phyloP scores from a whole-genome alignment of 2,113 vertebrate species.

The Ailurus styani region DNA sequence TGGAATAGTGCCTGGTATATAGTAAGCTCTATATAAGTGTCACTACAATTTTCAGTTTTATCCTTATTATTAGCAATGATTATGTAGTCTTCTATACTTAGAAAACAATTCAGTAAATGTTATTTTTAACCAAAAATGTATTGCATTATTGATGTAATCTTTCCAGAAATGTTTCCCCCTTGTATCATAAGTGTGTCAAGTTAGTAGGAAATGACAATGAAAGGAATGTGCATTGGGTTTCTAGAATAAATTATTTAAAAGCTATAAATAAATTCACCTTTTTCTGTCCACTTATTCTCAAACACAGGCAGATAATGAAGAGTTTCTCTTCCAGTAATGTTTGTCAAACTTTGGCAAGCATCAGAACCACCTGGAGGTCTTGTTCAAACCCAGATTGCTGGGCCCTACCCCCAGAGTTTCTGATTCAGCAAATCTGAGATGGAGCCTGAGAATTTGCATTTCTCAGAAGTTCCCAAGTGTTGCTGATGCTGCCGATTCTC shows the following conservation, averaged over 20 bases:
- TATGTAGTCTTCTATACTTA: neutral
- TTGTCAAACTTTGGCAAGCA: neutral
- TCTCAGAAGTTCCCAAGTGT: neutral
- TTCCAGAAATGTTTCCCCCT: neutral
- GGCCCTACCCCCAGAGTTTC: neutral
- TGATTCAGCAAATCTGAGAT: neutral
- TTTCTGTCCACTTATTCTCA: neutral
- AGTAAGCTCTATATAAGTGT: neutral
- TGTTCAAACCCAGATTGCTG: neutral
- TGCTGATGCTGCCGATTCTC: neutral
- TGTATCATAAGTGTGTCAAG: conserved; percentile 5
- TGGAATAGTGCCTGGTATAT: neutral
- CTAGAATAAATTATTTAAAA: conserved; percentile 31
- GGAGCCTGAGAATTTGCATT: neutral
- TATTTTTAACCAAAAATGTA: conserved; percentile 51
- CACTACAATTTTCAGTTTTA: neutral
- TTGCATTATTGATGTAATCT: neutral
- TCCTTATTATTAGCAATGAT: neutral
- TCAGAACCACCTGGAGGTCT: neutral
- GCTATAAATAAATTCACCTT: neutral
- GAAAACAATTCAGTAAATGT: conserved; percentile 13
- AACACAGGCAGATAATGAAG: neutral
- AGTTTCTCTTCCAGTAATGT: neutral
- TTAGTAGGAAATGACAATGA: conserved; percentile 8
- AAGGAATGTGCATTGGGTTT: neutral